Percentiles rank a stretch among this genome's conserved stretches.
phyloP scores from a whole-genome alignment of 2,888 invertebrate genomes.

The Drosophila recens region DNA sequence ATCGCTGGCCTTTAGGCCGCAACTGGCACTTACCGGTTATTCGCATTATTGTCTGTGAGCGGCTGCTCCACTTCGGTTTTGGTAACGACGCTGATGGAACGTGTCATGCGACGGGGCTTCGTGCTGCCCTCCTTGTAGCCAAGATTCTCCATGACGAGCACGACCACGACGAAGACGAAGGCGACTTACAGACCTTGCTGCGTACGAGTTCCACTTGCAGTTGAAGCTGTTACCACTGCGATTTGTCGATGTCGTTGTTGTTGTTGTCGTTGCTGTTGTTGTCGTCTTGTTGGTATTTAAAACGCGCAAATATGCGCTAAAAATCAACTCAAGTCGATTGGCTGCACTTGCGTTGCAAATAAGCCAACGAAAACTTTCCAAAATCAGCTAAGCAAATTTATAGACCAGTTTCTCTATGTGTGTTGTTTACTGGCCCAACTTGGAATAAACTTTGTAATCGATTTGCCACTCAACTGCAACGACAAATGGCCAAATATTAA shows the following conservation, averaged over 20 bases:
- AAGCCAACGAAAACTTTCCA: conserved; percentile 65
- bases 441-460: conserved; percentile 14
- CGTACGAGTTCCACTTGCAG: conserved; percentile 37
- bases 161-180: conserved; percentile 58
- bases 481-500: conserved; percentile 20
- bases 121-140: conserved; percentile 87
- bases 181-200: conserved; percentile 55
- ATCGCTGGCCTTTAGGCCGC: conserved; percentile 33
- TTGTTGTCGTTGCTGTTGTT: conserved; percentile 11
- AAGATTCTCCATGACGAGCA: conserved; percentile 88
- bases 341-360: conserved; percentile 43
- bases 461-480: conserved; percentile 42
- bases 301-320: conserved; percentile 73
- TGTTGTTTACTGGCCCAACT: conserved; percentile 11
- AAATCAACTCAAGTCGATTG: conserved; percentile 35
- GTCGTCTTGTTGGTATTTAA: conserved; percentile 47
- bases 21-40: conserved; percentile 82
- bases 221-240: conserved; percentile 30
- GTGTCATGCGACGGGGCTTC: conserved; percentile 85
- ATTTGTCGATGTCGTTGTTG: conserved; percentile 10
- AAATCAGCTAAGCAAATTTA: conserved; percentile 61
- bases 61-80: conserved; percentile 85
- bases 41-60: conserved; percentile 83
- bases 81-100: conserved; percentile 84
- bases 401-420: conserved; percentile 42